Base-by-base conservation (phyloP, 2,113 vertebrate genomes). In the Caretta caretta region DNA sequence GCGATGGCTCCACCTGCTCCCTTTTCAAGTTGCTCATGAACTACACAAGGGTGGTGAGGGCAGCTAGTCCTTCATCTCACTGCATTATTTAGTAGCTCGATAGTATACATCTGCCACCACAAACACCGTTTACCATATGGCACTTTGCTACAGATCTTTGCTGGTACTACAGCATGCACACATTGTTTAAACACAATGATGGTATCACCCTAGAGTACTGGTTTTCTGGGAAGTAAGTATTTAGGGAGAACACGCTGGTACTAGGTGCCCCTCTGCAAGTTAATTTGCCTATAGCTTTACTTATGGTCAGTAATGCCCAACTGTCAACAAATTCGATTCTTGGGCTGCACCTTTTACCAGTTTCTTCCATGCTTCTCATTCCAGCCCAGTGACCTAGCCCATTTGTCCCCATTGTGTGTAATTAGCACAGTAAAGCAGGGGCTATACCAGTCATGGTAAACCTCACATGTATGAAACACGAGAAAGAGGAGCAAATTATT, bases 171-270 rank as follows among this genome's bases (percentile, higher is more conserved):
- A 56, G 5, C 27, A 48, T 82, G 86, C n/a, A 84, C 84, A 78
- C 3, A 3, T 17, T 46, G 35, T 29, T 16, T 16, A 72, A 72
- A 72, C 19, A 65, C 16, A 75, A 20, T 0, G 0, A 8, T 50
- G 22, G 6, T 5, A 46, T 14, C 3, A 9, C 38, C 35, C 24
- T n/a, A 24, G 24, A 81, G n/a, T 24, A 42, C n/a, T 19, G 3
- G 84, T 91, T 84, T 57, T 19, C 54, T 88, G 53, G 10, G 53
- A 50, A 31, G 19, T 24, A 24, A 57, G 8, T 17, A 92, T 88
- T 92, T 50, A 29, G 76, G 31, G 35, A 87, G 69, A 94, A 38
- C 13, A 51, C n/a, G 78, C 4, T 7, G 25, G 17, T 75, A 69
- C 9, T 22, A 72, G 65, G 19, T 9, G 10, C 65, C 35, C 20